phyloP scores from a whole-genome alignment of 2,797 vertebrate genomes.

The Rhinatrema bivittatum region DNA sequence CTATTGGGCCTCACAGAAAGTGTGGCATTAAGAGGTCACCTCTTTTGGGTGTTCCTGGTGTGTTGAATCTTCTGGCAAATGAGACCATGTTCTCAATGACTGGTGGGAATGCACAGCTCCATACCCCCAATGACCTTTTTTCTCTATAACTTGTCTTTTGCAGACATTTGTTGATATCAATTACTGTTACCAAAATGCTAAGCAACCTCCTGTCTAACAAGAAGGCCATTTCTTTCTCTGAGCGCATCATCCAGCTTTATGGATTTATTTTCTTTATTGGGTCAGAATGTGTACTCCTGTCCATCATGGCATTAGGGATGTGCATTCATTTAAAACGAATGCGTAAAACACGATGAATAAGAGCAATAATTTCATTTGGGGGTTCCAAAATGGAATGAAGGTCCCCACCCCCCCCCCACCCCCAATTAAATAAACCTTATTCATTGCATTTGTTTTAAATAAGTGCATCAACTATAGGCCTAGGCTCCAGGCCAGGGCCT shows the following conservation, averaged over 20 bases:
- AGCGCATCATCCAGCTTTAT: slow-evolving; percentile 30
- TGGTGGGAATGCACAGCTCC: slow-evolving; percentile 8
- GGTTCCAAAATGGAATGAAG: no score
- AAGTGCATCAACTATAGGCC: no score
- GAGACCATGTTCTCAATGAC: slow-evolving; percentile 11
- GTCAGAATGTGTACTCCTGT: slow-evolving; percentile 25
- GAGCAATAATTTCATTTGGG: no score
- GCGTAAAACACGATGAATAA: no score
- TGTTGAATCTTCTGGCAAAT: slow-evolving; percentile 19
- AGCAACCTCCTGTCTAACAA: slow-evolving; percentile 13
- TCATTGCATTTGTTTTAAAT: no score
- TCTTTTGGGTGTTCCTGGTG: slow-evolving; percentile 14
- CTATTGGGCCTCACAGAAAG: slow-evolving; percentile 22
- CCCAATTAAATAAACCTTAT: no score
- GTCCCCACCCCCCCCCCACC: no score
- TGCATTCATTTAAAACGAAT: no score
- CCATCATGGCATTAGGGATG: no score
- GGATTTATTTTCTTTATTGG: slow-evolving; percentile 19
- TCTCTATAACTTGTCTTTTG: slow-evolving; percentile 25
- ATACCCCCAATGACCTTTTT: slow-evolving; percentile 37
- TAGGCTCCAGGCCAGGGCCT: no score
- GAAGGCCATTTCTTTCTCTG: slow-evolving; percentile 28
- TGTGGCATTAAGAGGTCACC: neutral
- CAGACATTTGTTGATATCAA: slow-evolving; percentile 32
- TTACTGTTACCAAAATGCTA: no score